Percentiles rank a stretch among this genome's conserved stretches.
Conservation (phyloP, 1,140 invertebrate genomes). For the Lasaia peninsularis region DNA sequence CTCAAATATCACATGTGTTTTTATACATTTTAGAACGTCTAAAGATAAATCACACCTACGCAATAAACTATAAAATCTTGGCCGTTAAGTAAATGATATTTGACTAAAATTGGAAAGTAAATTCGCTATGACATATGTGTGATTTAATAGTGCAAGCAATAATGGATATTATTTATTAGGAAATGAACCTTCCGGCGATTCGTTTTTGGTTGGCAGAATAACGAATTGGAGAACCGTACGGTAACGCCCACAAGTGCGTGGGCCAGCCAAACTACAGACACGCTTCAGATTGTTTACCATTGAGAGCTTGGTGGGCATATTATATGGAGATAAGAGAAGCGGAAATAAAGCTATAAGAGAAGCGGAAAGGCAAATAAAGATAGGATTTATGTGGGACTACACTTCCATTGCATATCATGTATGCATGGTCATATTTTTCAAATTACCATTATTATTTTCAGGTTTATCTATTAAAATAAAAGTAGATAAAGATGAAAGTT, state of each 20-base stretch:
- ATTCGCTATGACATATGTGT: conserved; percentile 19
- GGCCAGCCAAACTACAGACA: conserved; percentile 31
- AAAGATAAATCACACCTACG: conserved; percentile 23
- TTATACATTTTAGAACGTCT: neutral
- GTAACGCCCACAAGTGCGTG: conserved; percentile 35
- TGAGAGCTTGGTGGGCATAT: conserved; percentile 19
- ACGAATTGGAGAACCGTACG: conserved; percentile 15
- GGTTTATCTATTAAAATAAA: too few relatives aligned
- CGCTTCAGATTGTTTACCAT: conserved; percentile 26
- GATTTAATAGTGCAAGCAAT: conserved; percentile 15
- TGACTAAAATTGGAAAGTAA: conserved; percentile 55
- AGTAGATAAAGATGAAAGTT: too few relatives aligned
- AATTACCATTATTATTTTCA: too few relatives aligned
- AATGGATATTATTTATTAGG: conserved; percentile 19
- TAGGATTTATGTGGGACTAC: too few relatives aligned
- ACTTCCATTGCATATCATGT: too few relatives aligned
- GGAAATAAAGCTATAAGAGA: neutral
- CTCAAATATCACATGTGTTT: neutral
- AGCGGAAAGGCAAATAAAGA: neutral
- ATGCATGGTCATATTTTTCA: too few relatives aligned
- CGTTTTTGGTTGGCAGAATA: conserved; percentile 15
- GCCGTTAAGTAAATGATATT: conserved; percentile 32
- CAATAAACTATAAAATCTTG: conserved; percentile 27
- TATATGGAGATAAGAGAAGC: conserved; percentile 8
- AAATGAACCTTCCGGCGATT: conserved; percentile 14